Percentiles rank a stretch among this genome's conserved stretches.
Evolutionary conservation across 2,113 vertebrate species (phyloP).

Genomic region (Gila orcuttii): DNA sequence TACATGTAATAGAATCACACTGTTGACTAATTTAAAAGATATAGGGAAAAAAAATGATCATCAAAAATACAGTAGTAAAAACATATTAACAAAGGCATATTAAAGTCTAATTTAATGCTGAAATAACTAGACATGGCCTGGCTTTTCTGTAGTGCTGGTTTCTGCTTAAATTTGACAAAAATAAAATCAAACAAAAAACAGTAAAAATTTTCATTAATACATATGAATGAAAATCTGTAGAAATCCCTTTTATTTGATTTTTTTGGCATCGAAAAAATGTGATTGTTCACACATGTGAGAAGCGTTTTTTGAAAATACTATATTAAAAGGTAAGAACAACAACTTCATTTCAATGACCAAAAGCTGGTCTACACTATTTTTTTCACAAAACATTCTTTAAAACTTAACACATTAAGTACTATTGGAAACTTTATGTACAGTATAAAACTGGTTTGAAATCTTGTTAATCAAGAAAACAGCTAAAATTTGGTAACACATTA

Average conservation of each 20-base stretch:
- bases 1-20: not conserved
- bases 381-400: not conserved
- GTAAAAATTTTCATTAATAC: not conserved
- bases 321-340: not conserved
- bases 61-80: not conserved
- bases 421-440: not conserved
- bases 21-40: not conserved
- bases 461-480: constrained; percentile 7
- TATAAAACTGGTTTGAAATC: constrained; percentile 1
- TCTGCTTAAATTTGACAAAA: not conserved
- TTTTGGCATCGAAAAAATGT: not conserved
- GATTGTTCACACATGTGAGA: not conserved
- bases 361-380: not conserved
- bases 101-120: not conserved
- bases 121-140: not conserved
- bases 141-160: not conserved
- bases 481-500: not conserved
- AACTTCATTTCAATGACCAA: not conserved
- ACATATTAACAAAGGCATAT: not conserved
- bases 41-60: not conserved
- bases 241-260: not conserved
- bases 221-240: not conserved
- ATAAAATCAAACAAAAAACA: not conserved
- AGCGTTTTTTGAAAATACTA: not conserved
- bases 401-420: constrained; percentile 1